Base-by-base conservation (phyloP, 2,113 vertebrate genomes). In the Peucedramus taeniatus region DNA sequence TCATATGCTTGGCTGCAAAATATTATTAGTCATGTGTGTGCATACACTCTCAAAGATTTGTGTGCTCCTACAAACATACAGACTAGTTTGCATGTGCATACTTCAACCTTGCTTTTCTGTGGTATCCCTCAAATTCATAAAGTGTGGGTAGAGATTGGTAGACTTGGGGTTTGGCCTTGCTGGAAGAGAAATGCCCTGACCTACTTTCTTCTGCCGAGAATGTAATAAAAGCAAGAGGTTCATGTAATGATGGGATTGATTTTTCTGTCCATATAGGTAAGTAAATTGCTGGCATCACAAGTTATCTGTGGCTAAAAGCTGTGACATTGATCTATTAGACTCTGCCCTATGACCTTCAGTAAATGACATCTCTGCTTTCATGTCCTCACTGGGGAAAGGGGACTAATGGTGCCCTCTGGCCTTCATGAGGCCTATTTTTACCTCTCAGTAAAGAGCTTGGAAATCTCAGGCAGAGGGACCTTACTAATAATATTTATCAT, bases 241-340 rank as follows among this genome's bases (percentile, higher is more conserved):
- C 28, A 15, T 84, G 69, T 95, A 78, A 91, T 84, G 90, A 90
- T 87, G 72, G 40, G 28, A 96, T 96, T 96, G 95, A 96, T 96
- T 93, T 95, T 93, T 74, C 93, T 96, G 93, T 83, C 93, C 69
- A 78, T 93, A 84, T 92, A 97, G 94, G 93, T 95, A 96, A 94
- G 92, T 95, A 96, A 96, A 96, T 90, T 95, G 90, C 93, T 94
- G 93, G 86, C 88, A 96, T 89, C 94, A 90, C 88, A 83, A 94
- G 90, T 96, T 93, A 87, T 93, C 82, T 65, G 72, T 74, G 53
- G 88, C 83, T 96, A 95, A 96, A 96, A 97, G 93, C 96, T 95
- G 86, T 92, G 95, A 81, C 94, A 93, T 96, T 92, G 96, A 96
- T 97, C 92, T 92, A 4, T 83, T 72, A 90, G 68, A 42, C 53